Conservation (phyloP, 2,113 vertebrate species). For the Callipepla californica region DNA sequence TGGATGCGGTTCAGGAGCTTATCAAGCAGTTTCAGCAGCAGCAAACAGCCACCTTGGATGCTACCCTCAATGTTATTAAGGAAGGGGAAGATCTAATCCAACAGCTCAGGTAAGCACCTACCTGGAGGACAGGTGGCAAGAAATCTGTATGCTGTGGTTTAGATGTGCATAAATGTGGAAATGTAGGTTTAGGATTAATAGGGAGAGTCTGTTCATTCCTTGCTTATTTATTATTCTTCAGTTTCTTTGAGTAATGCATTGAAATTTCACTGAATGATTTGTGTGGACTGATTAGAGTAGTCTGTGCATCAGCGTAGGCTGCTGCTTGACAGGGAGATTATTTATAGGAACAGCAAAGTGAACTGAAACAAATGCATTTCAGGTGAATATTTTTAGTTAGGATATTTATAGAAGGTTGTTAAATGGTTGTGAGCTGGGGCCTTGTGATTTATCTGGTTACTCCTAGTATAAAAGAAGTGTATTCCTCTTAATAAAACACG, state of each 20-base stretch:
- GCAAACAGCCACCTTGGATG: constrained; percentile 95
- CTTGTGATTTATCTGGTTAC: constrained; percentile 13
- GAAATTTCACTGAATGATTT: constrained; percentile 49
- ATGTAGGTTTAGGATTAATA: not conserved
- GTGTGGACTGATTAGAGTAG: constrained; percentile 34
- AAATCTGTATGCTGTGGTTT: not conserved
- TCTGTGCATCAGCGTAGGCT: constrained; percentile 32
- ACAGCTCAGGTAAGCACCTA: constrained; percentile 91
- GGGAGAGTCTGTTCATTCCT: not conserved
- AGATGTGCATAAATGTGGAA: not conserved
- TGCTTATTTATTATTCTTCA: constrained; percentile 10
- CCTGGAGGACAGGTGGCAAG: constrained; percentile 51
- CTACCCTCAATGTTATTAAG: constrained; percentile 97
- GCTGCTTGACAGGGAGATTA: constrained; percentile 32
- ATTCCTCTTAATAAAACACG: constrained; percentile 58
- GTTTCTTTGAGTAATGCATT: not conserved
- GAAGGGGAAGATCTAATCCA: constrained; percentile 98
- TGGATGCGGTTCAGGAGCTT: constrained; percentile 95
- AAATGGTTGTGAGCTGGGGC: constrained; percentile 6
- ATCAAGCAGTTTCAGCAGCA: constrained; percentile 99
- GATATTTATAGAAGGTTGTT: constrained; percentile 45
- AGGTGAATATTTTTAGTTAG: constrained; percentile 41
- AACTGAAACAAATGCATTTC: constrained; percentile 47
- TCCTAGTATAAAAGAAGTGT: not conserved
- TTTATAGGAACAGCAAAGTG: constrained; percentile 34